These are phyloP conservation scores for Poeciliopsis infans DNA, from an alignment of 2,797 vertebrate species.

Conservation along the genomic window DNA sequence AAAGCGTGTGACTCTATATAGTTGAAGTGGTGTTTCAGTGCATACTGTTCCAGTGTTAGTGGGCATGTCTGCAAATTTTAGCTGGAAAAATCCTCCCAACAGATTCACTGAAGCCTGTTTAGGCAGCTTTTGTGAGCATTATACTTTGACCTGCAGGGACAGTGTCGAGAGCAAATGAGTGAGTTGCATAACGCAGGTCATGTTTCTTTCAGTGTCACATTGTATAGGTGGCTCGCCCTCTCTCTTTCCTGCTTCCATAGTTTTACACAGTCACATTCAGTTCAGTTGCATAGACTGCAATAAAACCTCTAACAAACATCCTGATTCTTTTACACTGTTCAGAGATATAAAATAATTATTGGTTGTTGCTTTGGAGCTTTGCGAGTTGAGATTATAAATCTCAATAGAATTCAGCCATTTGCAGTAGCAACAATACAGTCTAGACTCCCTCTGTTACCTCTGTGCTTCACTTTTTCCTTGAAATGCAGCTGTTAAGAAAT, in stretches of 20 bases:
- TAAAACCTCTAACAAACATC: neutral
- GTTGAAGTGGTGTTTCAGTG: neutral
- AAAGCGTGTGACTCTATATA: neutral
- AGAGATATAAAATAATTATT: neutral
- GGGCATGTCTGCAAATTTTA: conserved; percentile 36
- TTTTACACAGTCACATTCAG: conserved; percentile 1
- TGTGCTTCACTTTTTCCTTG: conserved; percentile 30
- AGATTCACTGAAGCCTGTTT: conserved; percentile 32
- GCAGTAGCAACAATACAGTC: neutral
- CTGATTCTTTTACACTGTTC: neutral
- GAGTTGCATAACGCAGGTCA: conserved; percentile 54
- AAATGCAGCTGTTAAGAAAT: conserved; percentile 27
- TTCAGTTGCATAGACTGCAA: neutral
- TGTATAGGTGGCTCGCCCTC: neutral
- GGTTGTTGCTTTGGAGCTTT: neutral
- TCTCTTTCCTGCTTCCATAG: neutral
- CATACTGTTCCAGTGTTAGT: neutral
- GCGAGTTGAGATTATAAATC: neutral
- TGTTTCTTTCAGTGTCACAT: conserved; percentile 23
- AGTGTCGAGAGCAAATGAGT: conserved; percentile 25
- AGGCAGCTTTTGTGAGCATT: conserved; percentile 26
- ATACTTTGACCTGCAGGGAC: conserved; percentile 60
- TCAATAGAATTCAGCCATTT: neutral
- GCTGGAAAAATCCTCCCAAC: conserved; percentile 27
- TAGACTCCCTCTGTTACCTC: conserved; percentile 16